Base-by-base conservation (phyloP, 2,113 vertebrate species). In the Alosa alosa region DNA sequence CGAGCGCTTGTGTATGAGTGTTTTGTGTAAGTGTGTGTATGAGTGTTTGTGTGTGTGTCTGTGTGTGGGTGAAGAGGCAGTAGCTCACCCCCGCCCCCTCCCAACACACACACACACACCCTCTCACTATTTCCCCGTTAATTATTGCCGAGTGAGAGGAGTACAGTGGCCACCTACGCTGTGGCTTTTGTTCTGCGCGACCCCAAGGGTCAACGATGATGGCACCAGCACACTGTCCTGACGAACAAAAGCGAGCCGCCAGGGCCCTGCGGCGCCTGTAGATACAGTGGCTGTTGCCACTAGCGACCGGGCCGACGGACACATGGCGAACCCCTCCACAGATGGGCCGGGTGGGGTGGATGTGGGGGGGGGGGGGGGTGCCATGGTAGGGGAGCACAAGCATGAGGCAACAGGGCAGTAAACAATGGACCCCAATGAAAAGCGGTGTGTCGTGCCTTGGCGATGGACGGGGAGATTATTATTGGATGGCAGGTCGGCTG, bases 261-360 rank as follows among this genome's bases (percentile, higher is more conserved):
- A 55, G 6, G 55, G 50, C 11, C 55, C 55, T 11, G 72, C 36
- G 15, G 31, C 72, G 72, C 72, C 81, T 93, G 86, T 84, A 49
- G 88, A 94, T 94, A 94, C 93, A 94, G 94, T 93, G 91, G 83
- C 57, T 17, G 88, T 90, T 88, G 93, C 92, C 89, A 89, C 85
- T 86, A 89, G 93, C 91, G 87, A 84, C 88, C 88, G 87, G 60
- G 25, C 25, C 88, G 91, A 91, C 90, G 88, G 93, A 92, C 94
- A 95, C 94, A 95, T 95, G 94, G 93, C 93, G 91, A 90, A 91
- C 91, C 92, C 90, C 86, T 90, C 92, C 93, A 94, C 94, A 95
- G 94, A 94, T 94, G 94, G 94, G 93, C 93, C 72, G 47, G 90
- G 25, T 78, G 72, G n/a, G n/a, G 20, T 88, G 78, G 81, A 18